Evolutionary conservation across 2,888 invertebrate genomes (phyloP), one percentile per base, ranked within the genome.

Genomic region (Nowickia ferox): DNA sequence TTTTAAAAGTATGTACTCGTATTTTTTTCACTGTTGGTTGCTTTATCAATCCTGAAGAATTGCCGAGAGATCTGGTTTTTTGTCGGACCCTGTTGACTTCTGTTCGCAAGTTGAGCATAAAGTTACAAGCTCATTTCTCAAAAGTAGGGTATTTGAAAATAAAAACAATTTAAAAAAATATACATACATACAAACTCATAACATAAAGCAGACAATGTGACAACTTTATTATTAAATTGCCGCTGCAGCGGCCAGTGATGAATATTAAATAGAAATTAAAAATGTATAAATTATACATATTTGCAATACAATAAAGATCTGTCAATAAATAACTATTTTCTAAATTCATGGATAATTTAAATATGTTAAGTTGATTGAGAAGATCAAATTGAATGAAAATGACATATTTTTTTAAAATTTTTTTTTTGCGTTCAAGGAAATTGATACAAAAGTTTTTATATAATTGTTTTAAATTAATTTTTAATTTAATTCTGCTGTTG

Each of bases 221-320:
- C 75, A 85, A 75, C 46, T 82, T 86, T 63, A 72, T 86, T 77
- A 72, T 78, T 77, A 68, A 75, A 75, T 75, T 81, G 71, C 40
- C 48, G 59, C 59, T 48, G 65, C 11, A 66, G 63, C 53, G 79
- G 79, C 79, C 76, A 59, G 38, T 76, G n/a, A 71, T 69, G 76
- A 82, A 86, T 82, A 78, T 63, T 40, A 80, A 75, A 63, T 46
- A 51, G 15, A 44, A 59, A 9, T 40, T 11, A 2, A 59, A 66
- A 55, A 42, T 22, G 0, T 63, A 66, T 19, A 30, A 44, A 17
- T 53, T 22, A 63, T n/a, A 40, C 17, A 8, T 44, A 72, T 57
- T 4, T 11, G 15, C 9, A 72, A 44, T 72, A 15, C 8, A 59
- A 15, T 46, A 22, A 17, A 48, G 53, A 42, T 38, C 74, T 61